Conservation (phyloP, 2,888 invertebrate genomes). For the Pyrrhosoma nymphula region DNA sequence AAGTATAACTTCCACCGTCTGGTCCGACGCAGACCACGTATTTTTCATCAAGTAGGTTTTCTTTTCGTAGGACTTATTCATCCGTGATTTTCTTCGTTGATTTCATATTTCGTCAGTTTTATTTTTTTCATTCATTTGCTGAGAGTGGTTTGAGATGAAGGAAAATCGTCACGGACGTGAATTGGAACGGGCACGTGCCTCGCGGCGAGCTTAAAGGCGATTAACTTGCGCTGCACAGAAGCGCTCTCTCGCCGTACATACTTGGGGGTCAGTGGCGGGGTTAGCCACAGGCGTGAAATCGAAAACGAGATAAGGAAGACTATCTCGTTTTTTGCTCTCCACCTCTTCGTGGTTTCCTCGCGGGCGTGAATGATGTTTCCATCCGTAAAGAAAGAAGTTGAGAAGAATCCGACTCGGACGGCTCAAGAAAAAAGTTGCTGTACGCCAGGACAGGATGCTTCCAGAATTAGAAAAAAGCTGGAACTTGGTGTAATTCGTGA, state of each 20-base stretch:
- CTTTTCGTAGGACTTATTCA: no score
- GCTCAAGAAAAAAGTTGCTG: not conserved
- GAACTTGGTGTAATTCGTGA: no score
- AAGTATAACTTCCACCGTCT: no score
- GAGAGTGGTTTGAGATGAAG: no score
- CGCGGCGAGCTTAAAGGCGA: not conserved
- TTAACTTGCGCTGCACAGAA: conserved; percentile 24
- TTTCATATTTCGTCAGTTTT: no score
- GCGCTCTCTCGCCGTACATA: not conserved
- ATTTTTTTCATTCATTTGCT: no score
- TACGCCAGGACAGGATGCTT: not conserved
- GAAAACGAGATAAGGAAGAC: not conserved
- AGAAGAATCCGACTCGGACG: not conserved
- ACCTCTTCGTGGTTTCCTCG: not conserved
- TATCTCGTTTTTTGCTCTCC: not conserved
- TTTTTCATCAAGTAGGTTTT: no score
- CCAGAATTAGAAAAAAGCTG: not conserved
- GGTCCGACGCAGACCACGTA: no score
- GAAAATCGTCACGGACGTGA: not conserved
- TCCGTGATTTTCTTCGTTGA: no score
- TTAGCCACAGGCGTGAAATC: conserved; percentile 42
- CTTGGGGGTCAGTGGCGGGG: not conserved
- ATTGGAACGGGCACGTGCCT: not conserved
- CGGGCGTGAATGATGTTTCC: not conserved
- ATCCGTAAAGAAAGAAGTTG: not conserved